Conservation (phyloP, 2,888 invertebrate species). For the Rhingia rostrata region DNA sequence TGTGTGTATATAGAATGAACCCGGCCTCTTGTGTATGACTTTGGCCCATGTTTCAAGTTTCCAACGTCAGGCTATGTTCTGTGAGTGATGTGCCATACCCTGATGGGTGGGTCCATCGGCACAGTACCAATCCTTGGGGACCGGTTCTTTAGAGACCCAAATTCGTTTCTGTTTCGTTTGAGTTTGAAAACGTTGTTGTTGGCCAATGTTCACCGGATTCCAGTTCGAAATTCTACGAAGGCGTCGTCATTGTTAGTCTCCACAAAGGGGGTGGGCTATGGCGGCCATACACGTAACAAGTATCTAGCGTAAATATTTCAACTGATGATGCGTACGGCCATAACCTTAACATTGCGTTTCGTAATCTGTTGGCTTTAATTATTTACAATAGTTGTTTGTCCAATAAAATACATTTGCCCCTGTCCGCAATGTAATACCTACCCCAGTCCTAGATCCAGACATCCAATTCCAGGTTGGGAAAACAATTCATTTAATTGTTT, state of each 20-base stretch:
- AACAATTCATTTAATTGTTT: conserved; percentile 72
- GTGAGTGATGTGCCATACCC: conserved; percentile 53
- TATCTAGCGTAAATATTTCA: conserved; percentile 60
- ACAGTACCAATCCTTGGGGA: conserved; percentile 11
- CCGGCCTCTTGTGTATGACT: conserved; percentile 17
- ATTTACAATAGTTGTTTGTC: conserved; percentile 68
- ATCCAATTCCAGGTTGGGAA: conserved; percentile 21
- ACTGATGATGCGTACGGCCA: conserved; percentile 56
- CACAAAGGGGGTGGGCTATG: not conserved
- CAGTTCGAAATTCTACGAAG: conserved; percentile 3
- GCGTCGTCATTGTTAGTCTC: conserved; percentile 36
- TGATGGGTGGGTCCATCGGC: conserved; percentile 18
- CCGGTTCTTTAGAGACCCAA: conserved; percentile 20
- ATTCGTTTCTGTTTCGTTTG: conserved; percentile 42
- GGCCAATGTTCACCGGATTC: conserved; percentile 22
- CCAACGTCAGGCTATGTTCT: not conserved
- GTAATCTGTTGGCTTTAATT: conserved; percentile 68
- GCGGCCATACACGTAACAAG: conserved; percentile 51
- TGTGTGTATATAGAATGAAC: conserved; percentile 27
- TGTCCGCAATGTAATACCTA: conserved; percentile 22
- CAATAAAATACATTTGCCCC: conserved; percentile 56
- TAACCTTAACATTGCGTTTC: conserved; percentile 63
- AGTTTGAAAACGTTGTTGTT: conserved; percentile 14
- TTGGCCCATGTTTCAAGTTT: conserved; percentile 17
- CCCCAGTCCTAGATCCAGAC: not conserved